Evolutionary conservation across 2,888 invertebrate genomes (phyloP).

Genomic region (Bibio marci): DNA sequence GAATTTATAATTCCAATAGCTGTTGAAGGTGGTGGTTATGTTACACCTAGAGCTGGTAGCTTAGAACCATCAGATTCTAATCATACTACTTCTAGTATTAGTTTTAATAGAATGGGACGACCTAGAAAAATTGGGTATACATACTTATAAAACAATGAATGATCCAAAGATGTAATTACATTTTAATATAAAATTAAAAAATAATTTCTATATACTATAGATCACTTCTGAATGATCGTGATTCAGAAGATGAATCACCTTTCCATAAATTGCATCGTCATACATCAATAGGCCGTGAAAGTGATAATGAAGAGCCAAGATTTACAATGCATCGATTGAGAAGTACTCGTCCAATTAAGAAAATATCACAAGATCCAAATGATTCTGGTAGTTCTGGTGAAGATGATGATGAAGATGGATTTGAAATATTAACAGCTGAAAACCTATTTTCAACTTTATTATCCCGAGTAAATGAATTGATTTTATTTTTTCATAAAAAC

Average conservation of each 20-base stretch:
- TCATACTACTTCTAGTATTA: constrained; percentile 35
- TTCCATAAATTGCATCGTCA: constrained; percentile 39
- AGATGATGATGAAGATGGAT: constrained; percentile 78
- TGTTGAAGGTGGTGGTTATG: constrained; percentile 76
- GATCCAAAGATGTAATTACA: background rate
- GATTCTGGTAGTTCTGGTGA: constrained; percentile 80
- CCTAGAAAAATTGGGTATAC: constrained; percentile 49
- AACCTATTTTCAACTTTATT: constrained; percentile 75
- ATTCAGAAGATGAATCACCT: constrained; percentile 48
- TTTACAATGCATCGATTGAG: constrained; percentile 48
- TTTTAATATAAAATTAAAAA: background rate
- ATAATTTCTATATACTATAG: constrained; percentile 20
- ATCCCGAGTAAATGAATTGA: constrained; percentile 45
- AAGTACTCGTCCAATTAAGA: constrained; percentile 50
- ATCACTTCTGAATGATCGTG: constrained; percentile 47
- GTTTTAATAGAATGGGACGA: constrained; percentile 29
- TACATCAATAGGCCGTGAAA: constrained; percentile 36
- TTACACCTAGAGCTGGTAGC: constrained; percentile 43
- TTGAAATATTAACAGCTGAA: constrained; percentile 80
- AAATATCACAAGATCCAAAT: constrained; percentile 39
- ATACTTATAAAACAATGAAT: constrained; percentile 15
- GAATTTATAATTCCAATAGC: constrained; percentile 91
- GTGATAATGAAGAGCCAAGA: constrained; percentile 36
- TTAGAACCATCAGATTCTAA: constrained; percentile 54
- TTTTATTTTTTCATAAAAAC: background rate